A percentile compares a stretch with the other conserved stretches of the same genome.
phyloP scores from a whole-genome alignment of 2,888 invertebrate genomes.

The Dysmachus trigonus region DNA sequence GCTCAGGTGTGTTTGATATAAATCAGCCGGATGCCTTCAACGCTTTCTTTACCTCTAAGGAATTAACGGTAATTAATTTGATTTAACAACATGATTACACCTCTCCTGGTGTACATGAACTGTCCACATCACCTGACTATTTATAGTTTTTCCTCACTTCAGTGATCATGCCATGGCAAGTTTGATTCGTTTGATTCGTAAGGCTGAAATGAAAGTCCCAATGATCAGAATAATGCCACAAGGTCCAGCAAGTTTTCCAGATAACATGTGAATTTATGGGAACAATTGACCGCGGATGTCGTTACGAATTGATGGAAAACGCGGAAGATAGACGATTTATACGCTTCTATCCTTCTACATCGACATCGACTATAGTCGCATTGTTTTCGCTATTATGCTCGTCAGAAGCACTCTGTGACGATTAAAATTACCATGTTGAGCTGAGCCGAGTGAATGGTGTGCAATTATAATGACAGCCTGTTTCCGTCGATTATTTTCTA shows the following conservation, averaged over 20 bases:
- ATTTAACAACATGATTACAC: conserved; percentile 11
- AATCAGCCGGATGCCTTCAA: not conserved
- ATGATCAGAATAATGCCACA: not conserved
- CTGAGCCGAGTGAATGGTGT: not conserved
- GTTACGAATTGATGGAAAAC: conserved; percentile 1
- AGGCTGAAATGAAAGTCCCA: not conserved
- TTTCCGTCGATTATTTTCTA: conserved; percentile 25
- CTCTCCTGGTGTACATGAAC: not conserved
- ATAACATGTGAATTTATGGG: not conserved
- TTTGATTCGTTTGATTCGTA: not conserved
- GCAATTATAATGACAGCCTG: conserved; percentile 11
- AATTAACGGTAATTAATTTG: conserved; percentile 5
- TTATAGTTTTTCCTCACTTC: not conserved
- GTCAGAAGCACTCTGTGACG: not conserved
- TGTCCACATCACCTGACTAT: not conserved
- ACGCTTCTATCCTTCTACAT: not conserved
- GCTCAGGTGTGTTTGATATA: not conserved
- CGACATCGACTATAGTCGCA: not conserved
- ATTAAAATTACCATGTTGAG: conserved; percentile 4
- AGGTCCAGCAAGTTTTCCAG: not conserved
- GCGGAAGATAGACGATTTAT: not conserved
- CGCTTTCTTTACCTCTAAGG: not conserved
- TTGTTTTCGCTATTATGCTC: not conserved
- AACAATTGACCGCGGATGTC: conserved; percentile 20
- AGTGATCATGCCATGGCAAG: not conserved